Percentiles rank a stretch among this genome's conserved stretches.
Evolutionary conservation across 2,888 invertebrate genomes (phyloP).

Genomic region (Eupithecia inturbata): DNA sequence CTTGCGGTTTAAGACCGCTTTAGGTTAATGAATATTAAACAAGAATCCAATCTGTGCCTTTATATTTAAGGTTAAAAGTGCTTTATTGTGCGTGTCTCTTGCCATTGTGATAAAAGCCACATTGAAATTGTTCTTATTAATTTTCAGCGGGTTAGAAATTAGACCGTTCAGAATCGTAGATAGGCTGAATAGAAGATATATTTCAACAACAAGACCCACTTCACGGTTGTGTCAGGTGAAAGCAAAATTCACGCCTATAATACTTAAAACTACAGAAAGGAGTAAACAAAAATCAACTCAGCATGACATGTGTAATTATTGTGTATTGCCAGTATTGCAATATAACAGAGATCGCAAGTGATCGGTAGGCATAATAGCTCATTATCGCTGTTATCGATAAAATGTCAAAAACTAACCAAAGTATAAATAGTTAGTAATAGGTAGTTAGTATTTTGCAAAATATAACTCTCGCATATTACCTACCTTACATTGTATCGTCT

Average conservation of each 20-base stretch:
- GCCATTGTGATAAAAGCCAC: background rate
- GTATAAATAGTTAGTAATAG: too few relatives aligned
- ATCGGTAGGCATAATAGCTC: background rate
- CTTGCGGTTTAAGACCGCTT: slow-evolving; percentile 34
- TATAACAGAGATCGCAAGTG: background rate
- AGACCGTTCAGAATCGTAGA: background rate
- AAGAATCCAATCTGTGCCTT: slow-evolving; percentile 20
- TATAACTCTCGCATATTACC: background rate
- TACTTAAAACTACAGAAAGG: background rate
- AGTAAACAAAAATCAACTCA: background rate
- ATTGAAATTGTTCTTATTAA: background rate
- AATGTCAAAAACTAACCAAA: background rate
- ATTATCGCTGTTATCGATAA: background rate
- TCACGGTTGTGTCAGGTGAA: background rate
- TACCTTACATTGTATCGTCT: background rate
- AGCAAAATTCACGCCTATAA: background rate
- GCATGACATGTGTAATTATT: background rate
- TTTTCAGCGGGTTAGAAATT: background rate
- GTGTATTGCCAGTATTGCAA: background rate
- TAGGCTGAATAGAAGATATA: background rate
- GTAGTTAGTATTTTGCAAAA: too few relatives aligned
- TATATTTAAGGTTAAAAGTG: slow-evolving; percentile 14
- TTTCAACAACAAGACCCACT: background rate
- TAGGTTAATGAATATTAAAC: slow-evolving; percentile 38
- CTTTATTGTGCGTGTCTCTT: background rate